Percentiles rank a stretch among this genome's conserved stretches.
Evolutionary conservation across 1,140 invertebrate species (phyloP).

Genomic region (Heliconius congener): DNA sequence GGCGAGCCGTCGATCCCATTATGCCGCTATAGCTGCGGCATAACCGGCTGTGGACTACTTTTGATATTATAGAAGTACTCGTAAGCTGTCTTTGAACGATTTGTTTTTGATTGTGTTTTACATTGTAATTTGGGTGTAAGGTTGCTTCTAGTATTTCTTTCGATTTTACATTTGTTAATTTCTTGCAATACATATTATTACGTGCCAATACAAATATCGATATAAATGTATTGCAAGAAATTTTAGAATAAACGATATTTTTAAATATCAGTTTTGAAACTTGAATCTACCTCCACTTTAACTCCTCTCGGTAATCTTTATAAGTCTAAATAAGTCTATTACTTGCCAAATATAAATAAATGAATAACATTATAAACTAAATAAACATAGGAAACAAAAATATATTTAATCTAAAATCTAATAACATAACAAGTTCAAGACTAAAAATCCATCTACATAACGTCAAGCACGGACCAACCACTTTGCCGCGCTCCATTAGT

Average conservation of each 20-base stretch:
- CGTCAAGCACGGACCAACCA: constrained; percentile 62
- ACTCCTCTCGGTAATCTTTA: too few relatives aligned
- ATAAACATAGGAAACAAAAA: too few relatives aligned
- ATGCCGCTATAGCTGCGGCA: constrained; percentile 70
- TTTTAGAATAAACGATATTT: too few relatives aligned
- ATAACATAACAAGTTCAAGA: constrained; percentile 1
- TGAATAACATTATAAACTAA: too few relatives aligned
- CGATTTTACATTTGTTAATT: background rate
- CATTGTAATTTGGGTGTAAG: background rate
- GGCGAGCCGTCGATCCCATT: constrained; percentile 78
- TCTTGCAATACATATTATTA: too few relatives aligned
- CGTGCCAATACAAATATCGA: too few relatives aligned
- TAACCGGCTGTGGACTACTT: constrained; percentile 60
- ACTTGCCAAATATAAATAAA: too few relatives aligned
- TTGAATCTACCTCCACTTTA: too few relatives aligned
- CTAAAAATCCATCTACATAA: constrained; percentile 52
- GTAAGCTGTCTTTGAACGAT: constrained; percentile 5
- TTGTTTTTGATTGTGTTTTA: background rate
- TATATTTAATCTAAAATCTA: background rate
- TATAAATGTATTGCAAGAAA: too few relatives aligned
- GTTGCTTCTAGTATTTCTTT: background rate
- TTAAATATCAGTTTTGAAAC: too few relatives aligned
- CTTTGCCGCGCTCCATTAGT: constrained; percentile 75
- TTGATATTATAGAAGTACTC: constrained; percentile 32
- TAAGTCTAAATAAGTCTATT: too few relatives aligned